Base-by-base conservation (phyloP, 2,797 vertebrate genomes). In the Garrulus glandarius region DNA sequence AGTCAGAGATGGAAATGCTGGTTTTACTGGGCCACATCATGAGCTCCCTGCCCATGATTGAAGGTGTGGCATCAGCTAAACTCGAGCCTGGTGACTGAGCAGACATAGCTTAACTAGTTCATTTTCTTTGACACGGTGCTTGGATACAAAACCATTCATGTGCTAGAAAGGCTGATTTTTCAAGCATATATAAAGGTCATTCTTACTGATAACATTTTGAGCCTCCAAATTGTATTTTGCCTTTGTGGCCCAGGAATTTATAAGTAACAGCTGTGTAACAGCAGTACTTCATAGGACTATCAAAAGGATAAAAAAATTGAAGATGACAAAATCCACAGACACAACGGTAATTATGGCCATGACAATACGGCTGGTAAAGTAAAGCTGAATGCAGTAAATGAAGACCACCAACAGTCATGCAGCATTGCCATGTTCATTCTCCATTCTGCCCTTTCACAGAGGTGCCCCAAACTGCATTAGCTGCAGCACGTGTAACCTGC, bases 1-100 rank as follows among this genome's bases (percentile, higher is more conserved):
- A 94, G 69, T 50, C 65, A 88, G 57, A 36, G 59, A 69, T 39
- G 32, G 67, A 93, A 95, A 94, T 26, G 24, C 15, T 61, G 69
- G 19, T 52, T 92, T 75, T 50, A 57, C 7, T 61, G 89, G 70
- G 65, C 29, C 6, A 1, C 23, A 61, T 47, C 37, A 59, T 5
- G 30, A 57, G 22, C 23, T 87, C 70, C 49, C 61, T 76, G 63
- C 9, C 32, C 43, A 11, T 32, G 49, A 61, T 0, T 65, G 57
- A 78, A 47, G 56, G 47, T 20, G 29, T 3, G 9, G 19, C 46
- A 71, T 23, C 39, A 34, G 44, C 44, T 64, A 3, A 70, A 77
- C 47, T 46, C 5, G 0, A 77, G 59, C 29, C 72, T 49, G 37
- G 53, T 24, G 56, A 53, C 27, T 11, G n/a, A 75, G 47, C 13